Percentiles rank a stretch among this genome's conserved stretches.
phyloP scores from a whole-genome alignment of 2,113 vertebrate genomes.

The Pavo muticus region DNA sequence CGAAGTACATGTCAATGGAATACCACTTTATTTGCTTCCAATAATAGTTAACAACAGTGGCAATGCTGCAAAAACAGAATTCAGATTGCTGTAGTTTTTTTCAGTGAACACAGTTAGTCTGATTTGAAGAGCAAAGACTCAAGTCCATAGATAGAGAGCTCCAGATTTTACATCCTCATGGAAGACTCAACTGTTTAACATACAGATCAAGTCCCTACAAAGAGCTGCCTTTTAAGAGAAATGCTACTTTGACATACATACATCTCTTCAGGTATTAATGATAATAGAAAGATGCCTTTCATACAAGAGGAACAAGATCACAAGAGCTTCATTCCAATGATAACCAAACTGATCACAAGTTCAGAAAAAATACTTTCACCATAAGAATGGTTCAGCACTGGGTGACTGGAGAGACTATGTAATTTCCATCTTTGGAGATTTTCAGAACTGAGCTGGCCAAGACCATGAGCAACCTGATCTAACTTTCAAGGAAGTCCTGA shows the following conservation, averaged over 20 bases:
- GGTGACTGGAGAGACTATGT: neutral
- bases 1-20: neutral
- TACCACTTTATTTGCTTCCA: neutral
- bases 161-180: neutral
- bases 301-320: neutral
- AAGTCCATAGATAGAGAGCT: neutral
- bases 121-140: neutral
- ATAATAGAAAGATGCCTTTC: neutral
- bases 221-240: neutral
- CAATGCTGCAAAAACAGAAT: neutral
- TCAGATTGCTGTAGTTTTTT: neutral
- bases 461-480: neutral
- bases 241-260: neutral
- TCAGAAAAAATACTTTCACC: neutral
- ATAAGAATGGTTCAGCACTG: neutral
- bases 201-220: neutral
- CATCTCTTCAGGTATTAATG: neutral
- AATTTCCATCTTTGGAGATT: neutral
- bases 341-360: neutral
- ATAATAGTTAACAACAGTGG: neutral
- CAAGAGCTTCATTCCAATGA: neutral
- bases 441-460: neutral
- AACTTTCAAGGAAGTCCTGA: neutral
- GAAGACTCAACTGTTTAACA: neutral
- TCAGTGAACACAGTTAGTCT: neutral